Evolutionary conservation across 1,140 invertebrate genomes (phyloP).

Genomic region (Pseudobourletiella spinata): DNA sequence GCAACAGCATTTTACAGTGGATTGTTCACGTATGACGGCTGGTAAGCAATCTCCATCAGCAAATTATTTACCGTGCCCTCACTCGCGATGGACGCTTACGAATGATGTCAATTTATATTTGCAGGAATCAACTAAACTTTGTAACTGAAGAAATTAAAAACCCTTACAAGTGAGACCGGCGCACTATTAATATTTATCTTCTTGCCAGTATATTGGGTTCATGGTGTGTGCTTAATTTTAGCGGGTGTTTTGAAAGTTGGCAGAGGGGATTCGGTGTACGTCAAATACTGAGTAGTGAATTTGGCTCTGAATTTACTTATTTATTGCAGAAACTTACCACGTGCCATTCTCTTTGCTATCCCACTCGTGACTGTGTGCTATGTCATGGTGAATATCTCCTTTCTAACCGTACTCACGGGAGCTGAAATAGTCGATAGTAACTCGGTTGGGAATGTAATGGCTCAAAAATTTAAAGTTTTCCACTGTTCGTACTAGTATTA

Average conservation of each 20-base stretch:
- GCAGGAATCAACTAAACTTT: constrained; percentile 53
- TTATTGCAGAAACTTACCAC: constrained; percentile 48
- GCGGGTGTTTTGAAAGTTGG: too few species aligned
- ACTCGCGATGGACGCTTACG: too few species aligned
- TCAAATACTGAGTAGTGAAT: too few species aligned
- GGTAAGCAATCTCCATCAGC: too few species aligned
- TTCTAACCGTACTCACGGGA: constrained; percentile 74
- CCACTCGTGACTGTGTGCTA: constrained; percentile 78
- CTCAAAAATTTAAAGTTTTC: too few species aligned
- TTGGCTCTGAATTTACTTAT: neutral
- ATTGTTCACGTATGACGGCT: constrained; percentile 44
- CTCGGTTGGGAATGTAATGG: constrained; percentile 74
- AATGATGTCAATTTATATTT: neutral
- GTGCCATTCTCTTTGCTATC: constrained; percentile 76
- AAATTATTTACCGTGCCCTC: too few species aligned
- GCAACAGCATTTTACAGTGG: constrained; percentile 56
- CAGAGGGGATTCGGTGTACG: too few species aligned
- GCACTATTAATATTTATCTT: too few species aligned
- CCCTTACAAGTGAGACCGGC: constrained; percentile 47
- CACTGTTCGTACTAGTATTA: constrained; percentile 16
- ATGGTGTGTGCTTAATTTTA: too few species aligned
- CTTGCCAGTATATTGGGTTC: too few species aligned
- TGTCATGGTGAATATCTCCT: constrained; percentile 83
- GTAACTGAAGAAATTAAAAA: constrained; percentile 59
- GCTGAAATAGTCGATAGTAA: constrained; percentile 66